Evolutionary conservation across 1,140 invertebrate species (phyloP).

Genomic region (Apis florea): DNA sequence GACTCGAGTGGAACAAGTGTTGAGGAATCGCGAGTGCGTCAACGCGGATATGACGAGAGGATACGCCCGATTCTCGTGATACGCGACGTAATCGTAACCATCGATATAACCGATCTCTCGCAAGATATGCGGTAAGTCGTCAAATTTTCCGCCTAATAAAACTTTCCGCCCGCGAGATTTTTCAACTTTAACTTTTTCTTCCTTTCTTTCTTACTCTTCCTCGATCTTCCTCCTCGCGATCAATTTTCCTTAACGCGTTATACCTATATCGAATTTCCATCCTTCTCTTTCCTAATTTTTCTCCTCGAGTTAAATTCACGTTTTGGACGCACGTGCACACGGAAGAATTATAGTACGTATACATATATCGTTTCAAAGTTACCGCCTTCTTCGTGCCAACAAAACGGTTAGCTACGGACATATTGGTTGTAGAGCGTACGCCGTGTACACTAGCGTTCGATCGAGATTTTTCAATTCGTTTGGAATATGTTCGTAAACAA

Average conservation of each 20-base stretch:
- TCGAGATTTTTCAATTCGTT: not conserved
- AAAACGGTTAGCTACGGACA: not conserved
- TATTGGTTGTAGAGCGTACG: not conserved
- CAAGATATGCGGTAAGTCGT: constrained; percentile 64
- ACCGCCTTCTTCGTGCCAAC: not conserved
- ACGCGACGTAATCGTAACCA: constrained; percentile 53
- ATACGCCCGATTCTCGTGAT: constrained; percentile 73
- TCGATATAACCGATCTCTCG: constrained; percentile 3
- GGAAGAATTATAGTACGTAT: no score
- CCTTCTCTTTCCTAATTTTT: no score
- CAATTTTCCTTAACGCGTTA: not conserved
- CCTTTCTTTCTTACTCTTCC: no score
- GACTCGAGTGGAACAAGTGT: not conserved
- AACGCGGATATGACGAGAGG: constrained; percentile 70
- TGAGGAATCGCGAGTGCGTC: constrained; percentile 49
- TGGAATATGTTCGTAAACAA: not conserved
- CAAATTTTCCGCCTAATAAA: not conserved
- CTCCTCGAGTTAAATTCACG: no score
- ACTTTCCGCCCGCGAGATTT: not conserved
- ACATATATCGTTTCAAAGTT: not conserved
- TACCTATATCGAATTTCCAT: no score
- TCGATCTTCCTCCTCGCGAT: not conserved
- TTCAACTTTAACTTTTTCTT: not conserved
- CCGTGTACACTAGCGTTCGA: no score
- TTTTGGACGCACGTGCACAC: not conserved